Evolutionary conservation across 2,888 invertebrate species (phyloP).

Genomic region (Sussaba pulchella): DNA sequence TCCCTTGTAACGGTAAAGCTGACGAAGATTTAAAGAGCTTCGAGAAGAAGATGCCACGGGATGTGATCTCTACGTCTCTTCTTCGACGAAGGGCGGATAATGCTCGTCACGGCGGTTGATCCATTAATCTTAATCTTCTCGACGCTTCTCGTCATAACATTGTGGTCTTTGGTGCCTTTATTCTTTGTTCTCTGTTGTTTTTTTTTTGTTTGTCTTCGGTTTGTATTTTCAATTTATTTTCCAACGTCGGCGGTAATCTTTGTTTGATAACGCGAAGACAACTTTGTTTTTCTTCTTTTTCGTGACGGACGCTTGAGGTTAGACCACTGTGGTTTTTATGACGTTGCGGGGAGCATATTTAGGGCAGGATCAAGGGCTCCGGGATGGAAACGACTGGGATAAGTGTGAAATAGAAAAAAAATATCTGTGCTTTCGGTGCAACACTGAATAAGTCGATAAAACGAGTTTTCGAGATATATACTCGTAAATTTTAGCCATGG

Average conservation of each 20-base stretch:
- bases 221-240: not conserved
- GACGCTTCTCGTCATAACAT: constrained; percentile 9
- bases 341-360: too few species aligned
- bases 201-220: not conserved
- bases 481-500: too few species aligned
- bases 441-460: too few species aligned
- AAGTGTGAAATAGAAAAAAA: too few species aligned
- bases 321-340: too few species aligned
- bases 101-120: not conserved
- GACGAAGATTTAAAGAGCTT: constrained; percentile 51
- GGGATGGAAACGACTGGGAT: too few species aligned
- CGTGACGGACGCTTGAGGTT: too few species aligned
- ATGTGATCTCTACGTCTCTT: constrained; percentile 36
- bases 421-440: too few species aligned
- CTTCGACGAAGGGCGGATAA: not conserved
- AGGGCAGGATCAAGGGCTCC: too few species aligned
- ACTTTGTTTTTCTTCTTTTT: too few species aligned
- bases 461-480: too few species aligned
- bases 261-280: too few species aligned
- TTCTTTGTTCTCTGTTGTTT: not conserved
- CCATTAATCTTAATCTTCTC: constrained; percentile 12
- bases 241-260: not conserved
- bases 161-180: not conserved
- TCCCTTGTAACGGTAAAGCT: not conserved
- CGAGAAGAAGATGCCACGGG: constrained; percentile 5